phyloP scores from a whole-genome alignment of 2,797 vertebrate genomes.

The Pangasius larnaudii region DNA sequence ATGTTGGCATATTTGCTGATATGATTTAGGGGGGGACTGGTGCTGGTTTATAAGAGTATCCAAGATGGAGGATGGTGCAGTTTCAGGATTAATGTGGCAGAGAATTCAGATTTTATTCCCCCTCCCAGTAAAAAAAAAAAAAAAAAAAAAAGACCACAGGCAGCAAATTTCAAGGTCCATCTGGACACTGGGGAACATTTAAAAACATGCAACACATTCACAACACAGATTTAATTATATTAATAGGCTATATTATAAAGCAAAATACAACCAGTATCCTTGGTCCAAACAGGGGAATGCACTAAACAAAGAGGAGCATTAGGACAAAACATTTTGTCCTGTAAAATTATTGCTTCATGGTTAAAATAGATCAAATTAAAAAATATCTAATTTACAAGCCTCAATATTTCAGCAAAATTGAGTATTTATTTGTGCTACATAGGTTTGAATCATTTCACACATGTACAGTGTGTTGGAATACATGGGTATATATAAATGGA shows the following conservation, averaged over 20 bases:
- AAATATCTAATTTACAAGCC: background rate
- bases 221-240: background rate
- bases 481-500: background rate
- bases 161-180: conserved; percentile 35
- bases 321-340: background rate
- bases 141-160: background rate
- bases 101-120: conserved; percentile 28
- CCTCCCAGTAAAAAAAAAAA: background rate
- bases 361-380: background rate
- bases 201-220: conserved; percentile 6
- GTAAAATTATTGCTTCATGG: background rate
- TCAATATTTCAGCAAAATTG: background rate
- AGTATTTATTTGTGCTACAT: background rate
- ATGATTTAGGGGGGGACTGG: conserved; percentile 11
- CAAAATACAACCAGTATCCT: background rate
- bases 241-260: background rate
- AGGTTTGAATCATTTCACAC: background rate
- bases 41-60: conserved; percentile 17
- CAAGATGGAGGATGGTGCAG: conserved; percentile 10
- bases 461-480: background rate
- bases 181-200: conserved; percentile 19
- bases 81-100: conserved; percentile 33
- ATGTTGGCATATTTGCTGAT: conserved; percentile 47
- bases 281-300: background rate
- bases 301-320: background rate